These are phyloP conservation scores for Parazoanthus darwini DNA, from an alignment of 92 coral and sea anemone genomes.

Conservation along the genomic window DNA sequence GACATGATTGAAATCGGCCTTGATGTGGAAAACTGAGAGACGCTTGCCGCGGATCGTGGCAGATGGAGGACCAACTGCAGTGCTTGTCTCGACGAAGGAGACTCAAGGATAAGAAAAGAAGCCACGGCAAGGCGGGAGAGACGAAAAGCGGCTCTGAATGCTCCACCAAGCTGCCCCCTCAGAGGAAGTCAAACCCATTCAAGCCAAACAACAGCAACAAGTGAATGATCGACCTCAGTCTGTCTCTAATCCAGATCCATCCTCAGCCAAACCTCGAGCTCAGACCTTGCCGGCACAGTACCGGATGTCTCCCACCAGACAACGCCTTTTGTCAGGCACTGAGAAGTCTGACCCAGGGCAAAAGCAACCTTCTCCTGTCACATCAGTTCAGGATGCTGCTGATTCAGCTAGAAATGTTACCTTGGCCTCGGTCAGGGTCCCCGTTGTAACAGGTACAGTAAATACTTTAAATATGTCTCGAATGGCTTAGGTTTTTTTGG, in stretches of 20 bases:
- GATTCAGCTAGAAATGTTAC: constrained; percentile 35
- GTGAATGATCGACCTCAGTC: constrained; percentile 58
- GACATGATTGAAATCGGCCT: too few relatives aligned
- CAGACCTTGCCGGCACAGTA: constrained; percentile 67
- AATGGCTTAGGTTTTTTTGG: neutral
- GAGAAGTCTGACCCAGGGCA: constrained; percentile 39
- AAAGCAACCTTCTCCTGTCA: constrained; percentile 14
- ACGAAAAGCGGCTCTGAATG: too few relatives aligned
- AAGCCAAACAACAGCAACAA: constrained; percentile 49
- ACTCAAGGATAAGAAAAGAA: too few relatives aligned
- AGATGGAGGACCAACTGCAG: too few relatives aligned
- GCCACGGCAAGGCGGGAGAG: too few relatives aligned
- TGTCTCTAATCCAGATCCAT: constrained; percentile 45
- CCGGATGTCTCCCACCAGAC: constrained; percentile 44
- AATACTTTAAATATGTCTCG: neutral
- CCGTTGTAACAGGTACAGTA: constrained; percentile 1
- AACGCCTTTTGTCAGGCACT: constrained; percentile 11
- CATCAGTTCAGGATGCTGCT: constrained; percentile 35
- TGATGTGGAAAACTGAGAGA: too few relatives aligned
- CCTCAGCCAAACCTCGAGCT: constrained; percentile 59
- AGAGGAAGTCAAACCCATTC: constrained; percentile 55
- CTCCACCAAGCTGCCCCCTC: constrained; percentile 32
- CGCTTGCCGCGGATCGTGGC: too few relatives aligned
- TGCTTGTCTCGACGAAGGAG: too few relatives aligned
- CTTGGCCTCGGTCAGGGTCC: constrained; percentile 28